These are phyloP conservation scores for Orchestia grillus DNA, from an alignment of 1,140 invertebrate species.

Conservation along the genomic window DNA sequence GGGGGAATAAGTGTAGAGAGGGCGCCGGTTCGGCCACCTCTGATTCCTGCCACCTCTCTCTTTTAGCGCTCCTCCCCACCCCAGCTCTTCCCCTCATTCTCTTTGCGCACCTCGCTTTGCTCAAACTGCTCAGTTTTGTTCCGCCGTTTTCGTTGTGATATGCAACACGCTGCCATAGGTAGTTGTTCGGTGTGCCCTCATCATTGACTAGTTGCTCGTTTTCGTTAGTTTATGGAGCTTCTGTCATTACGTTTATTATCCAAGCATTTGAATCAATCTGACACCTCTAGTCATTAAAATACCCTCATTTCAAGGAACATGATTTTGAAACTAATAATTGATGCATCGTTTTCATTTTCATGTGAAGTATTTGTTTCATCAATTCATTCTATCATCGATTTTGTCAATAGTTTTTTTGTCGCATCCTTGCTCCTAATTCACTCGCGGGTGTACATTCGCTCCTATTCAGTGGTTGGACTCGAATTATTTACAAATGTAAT, in stretches of 20 bases:
- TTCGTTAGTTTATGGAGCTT: no score
- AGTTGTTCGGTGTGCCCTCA: no score
- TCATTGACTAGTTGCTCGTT: no score
- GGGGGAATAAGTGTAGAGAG: conserved; percentile 44
- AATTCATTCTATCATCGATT: not conserved
- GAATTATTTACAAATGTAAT: no score
- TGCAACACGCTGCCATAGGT: no score
- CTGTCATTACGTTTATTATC: not conserved
- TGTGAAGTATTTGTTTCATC: not conserved
- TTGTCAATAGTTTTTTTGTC: not conserved
- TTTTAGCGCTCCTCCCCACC: not conserved
- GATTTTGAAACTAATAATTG: not conserved
- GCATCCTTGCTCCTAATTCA: not conserved
- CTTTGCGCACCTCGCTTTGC: not conserved
- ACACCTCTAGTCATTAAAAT: not conserved
- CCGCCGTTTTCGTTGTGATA: not conserved
- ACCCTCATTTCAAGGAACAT: not conserved
- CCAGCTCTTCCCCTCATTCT: not conserved
- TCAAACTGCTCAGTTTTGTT: not conserved
- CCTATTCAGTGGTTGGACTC: not conserved
- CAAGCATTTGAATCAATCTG: not conserved
- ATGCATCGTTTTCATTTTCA: not conserved
- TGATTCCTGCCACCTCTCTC: conserved; percentile 10
- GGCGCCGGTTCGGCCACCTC: no score
- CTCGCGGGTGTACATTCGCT: not conserved